Evolutionary conservation across 37 sponge, comb jelly and placozoan species (phyloP).

Genomic region (Beroe forskalii): DNA sequence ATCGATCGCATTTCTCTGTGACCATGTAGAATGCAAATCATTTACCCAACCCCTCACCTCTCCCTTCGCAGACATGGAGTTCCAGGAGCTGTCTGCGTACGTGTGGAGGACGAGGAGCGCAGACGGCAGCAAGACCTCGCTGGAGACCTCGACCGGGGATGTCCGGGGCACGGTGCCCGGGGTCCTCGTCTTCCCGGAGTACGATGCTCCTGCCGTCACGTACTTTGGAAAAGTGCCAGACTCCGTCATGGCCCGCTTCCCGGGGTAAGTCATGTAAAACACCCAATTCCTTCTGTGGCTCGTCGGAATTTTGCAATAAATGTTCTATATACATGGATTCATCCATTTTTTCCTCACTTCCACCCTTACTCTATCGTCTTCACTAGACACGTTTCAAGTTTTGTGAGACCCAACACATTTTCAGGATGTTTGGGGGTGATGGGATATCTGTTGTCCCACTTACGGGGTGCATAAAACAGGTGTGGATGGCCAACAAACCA

Average conservation of each 20-base stretch:
- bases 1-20: too few species aligned
- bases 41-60: too few species aligned
- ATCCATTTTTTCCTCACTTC: too few species aligned
- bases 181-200: not conserved
- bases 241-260: not conserved
- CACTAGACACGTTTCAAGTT: too few species aligned
- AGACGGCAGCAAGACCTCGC: not conserved
- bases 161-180: not conserved
- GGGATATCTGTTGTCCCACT: not conserved
- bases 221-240: conserved; percentile 4
- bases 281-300: too few species aligned
- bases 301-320: too few species aligned
- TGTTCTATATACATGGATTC: too few species aligned
- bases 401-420: not conserved
- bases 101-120: not conserved
- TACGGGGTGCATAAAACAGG: not conserved
- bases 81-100: not conserved
- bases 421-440: not conserved
- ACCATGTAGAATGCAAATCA: too few species aligned
- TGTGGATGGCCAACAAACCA: not conserved
- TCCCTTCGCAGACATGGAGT: conserved; percentile 1
- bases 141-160: not conserved
- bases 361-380: too few species aligned
- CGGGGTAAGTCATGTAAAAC: not conserved
- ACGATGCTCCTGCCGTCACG: not conserved